Evolutionary conservation across 2,888 invertebrate genomes (phyloP).

Genomic region (Volucella inanis): DNA sequence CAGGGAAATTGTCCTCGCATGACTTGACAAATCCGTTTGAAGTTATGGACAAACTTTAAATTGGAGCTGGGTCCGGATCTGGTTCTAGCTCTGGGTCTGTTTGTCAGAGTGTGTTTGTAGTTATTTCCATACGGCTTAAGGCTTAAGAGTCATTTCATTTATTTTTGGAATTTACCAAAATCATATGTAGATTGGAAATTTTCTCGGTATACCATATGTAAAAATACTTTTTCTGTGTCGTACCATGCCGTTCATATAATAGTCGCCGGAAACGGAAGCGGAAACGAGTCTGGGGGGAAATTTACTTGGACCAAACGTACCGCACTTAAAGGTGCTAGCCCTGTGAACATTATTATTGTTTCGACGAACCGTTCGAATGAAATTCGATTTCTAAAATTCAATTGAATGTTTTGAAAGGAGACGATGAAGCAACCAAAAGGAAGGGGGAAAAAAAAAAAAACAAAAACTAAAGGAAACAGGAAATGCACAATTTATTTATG

Average conservation of each 20-base stretch:
- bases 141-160: constrained; percentile 5
- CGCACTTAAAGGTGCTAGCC: constrained; percentile 7
- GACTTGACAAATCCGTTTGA: constrained; percentile 59
- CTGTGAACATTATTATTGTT: constrained; percentile 45
- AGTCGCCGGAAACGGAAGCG: neutral
- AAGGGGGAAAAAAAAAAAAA: constrained; percentile 16
- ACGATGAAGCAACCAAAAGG: neutral
- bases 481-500: constrained; percentile 75
- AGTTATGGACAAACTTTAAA: constrained; percentile 27
- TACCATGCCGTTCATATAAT: neutral
- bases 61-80: too few relatives aligned
- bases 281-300: neutral
- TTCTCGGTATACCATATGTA: neutral
- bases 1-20: constrained; percentile 54
- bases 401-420: constrained; percentile 58
- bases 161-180: constrained; percentile 18
- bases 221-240: too few relatives aligned
- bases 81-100: too few relatives aligned
- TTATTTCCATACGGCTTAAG: constrained; percentile 11
- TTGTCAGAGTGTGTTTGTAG: neutral
- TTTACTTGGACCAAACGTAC: neutral
- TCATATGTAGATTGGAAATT: neutral
- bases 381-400: constrained; percentile 65
- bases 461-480: constrained; percentile 53
- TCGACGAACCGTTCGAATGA: constrained; percentile 27